These are phyloP conservation scores for Brachyopa scutellaris DNA, from an alignment of 2,888 invertebrate species.

Conservation along the genomic window DNA sequence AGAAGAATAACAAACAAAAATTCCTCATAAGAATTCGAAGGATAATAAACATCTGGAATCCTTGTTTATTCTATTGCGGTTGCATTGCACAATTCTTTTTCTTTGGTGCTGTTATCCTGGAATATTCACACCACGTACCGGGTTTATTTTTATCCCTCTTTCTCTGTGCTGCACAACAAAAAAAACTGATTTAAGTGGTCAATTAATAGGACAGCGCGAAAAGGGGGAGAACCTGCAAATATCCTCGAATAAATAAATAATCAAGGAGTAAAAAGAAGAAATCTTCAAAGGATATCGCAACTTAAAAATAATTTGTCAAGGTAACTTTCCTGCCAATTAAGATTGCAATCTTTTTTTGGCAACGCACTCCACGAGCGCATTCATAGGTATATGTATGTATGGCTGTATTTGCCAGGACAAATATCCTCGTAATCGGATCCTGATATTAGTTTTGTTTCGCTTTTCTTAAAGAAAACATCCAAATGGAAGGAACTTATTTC, in stretches of 20 bases:
- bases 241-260: not conserved
- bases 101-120: not conserved
- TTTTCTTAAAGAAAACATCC: not conserved
- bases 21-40: constrained; percentile 41
- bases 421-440: constrained; percentile 61
- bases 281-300: too few species aligned
- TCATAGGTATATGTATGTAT: not conserved
- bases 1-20: constrained; percentile 17
- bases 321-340: constrained; percentile 46
- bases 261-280: not conserved
- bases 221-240: too few species aligned
- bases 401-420: constrained; percentile 40
- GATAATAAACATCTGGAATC: constrained; percentile 63
- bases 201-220: constrained; percentile 8
- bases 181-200: constrained; percentile 44
- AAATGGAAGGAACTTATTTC: constrained; percentile 5
- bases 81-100: constrained; percentile 37
- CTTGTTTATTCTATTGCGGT: constrained; percentile 30
- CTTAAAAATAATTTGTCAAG: constrained; percentile 29
- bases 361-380: not conserved
- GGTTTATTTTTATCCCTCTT: constrained; percentile 28
- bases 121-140: constrained; percentile 61
- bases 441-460: constrained; percentile 12
- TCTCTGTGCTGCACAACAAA: not conserved
- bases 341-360: constrained; percentile 59